Base-by-base conservation (phyloP, 2,888 invertebrate species). In the Emmelina monodactyla region DNA sequence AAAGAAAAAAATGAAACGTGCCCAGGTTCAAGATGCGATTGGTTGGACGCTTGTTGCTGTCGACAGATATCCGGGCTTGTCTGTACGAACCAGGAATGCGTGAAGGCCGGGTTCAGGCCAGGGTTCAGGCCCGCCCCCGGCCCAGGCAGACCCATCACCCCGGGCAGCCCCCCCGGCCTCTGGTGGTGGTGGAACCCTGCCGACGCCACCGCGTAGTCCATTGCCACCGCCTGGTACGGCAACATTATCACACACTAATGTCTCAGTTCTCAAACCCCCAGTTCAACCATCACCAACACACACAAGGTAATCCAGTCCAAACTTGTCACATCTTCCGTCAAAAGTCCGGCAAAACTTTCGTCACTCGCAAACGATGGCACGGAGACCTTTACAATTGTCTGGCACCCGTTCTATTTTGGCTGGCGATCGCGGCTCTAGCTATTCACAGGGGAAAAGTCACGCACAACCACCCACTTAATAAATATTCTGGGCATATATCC, bases 31-130 rank as follows among this genome's bases (percentile, higher is more conserved):
- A 92, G 88, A 85, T 88, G 88, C 85, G 88, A 86, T 75, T 80
- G 81, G 75, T 80, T 82, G 72, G 84, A 83, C 82, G 83, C 84
- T 84, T 82, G 83, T 83, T 91, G 90, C 86, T 91, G 88, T 71
- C 84, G 88, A 88, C 92, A 92, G 83, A 92, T 87, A 85, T 92
- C 92, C 88, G 91, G 91, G 83, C 90, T 89, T 82, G 86, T 75
- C 80, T 80, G 87, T 84, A 92, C 92, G 87, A 93, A 91, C 94
- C 94, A 94, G 83, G 93, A 93, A 86, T 94, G 93, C 70, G 92
- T 90, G 85, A 93, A 94, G 62, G 89, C 89, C 62, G 93, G 87
- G 75, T 79, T 68, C 55, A 83, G 63, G 55, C 73, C 75, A 32
- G 76, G 76, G 54, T 76, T 78, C 53, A 78, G 71, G 37, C 71